A percentile compares a stretch with the other conserved stretches of the same genome.
These are phyloP conservation scores for Cygnus olor DNA, from an alignment of 2,797 vertebrate genomes.

Conservation along the genomic window DNA sequence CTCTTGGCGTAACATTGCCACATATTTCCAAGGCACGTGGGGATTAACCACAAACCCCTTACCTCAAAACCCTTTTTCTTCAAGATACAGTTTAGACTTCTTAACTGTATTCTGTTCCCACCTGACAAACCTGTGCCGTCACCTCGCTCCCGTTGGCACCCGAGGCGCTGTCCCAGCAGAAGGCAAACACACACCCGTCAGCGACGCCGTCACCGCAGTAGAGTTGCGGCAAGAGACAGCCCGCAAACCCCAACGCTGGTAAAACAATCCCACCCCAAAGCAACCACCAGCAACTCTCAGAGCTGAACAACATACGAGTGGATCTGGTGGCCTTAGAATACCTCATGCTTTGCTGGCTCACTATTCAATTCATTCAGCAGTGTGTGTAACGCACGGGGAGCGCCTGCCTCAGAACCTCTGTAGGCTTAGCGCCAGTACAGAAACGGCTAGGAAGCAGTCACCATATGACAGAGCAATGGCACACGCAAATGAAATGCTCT, in stretches of 20 bases:
- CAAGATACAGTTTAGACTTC: neutral
- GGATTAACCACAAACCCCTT: neutral
- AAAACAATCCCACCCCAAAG: neutral
- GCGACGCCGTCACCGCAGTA: neutral
- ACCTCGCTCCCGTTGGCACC: neutral
- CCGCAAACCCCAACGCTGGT: neutral
- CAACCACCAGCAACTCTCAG: neutral
- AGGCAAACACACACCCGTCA: neutral
- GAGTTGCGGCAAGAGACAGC: too few relatives aligned
- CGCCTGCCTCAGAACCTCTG: neutral
- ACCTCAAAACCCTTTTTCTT: neutral
- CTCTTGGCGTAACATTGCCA: neutral
- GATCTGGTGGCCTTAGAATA: neutral
- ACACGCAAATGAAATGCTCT: neutral
- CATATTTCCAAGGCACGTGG: neutral
- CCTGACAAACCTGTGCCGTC: neutral
- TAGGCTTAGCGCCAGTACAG: neutral
- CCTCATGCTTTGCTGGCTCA: neutral
- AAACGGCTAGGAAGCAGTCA: neutral
- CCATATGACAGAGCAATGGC: neutral
- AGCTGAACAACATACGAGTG: neutral
- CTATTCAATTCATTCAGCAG: neutral
- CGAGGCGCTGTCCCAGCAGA: neutral
- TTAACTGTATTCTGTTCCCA: neutral
- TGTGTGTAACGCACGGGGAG: neutral